These are phyloP conservation scores for Ibidorhyncha struthersii DNA, from an alignment of 2,113 vertebrate species.

Conservation along the genomic window DNA sequence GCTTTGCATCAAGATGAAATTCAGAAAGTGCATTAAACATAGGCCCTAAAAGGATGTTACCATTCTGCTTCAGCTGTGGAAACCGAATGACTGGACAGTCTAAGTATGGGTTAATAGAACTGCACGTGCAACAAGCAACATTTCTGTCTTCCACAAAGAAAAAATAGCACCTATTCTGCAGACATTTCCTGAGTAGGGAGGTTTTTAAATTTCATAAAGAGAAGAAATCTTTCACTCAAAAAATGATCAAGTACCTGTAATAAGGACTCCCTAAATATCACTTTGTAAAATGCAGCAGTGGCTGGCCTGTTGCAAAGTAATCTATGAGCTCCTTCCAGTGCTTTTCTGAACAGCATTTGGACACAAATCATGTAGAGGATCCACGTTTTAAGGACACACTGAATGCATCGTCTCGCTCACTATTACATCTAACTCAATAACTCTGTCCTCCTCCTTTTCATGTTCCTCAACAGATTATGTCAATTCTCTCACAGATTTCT, in stretches of 20 bases:
- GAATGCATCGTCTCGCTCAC: not conserved
- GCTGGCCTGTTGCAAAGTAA: not conserved
- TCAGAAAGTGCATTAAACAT: not conserved
- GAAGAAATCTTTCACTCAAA: slow-evolving; percentile 13
- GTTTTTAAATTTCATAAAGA: not conserved
- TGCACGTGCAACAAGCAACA: not conserved
- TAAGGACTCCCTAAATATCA: not conserved
- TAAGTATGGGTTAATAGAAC: not conserved
- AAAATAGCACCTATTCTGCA: not conserved
- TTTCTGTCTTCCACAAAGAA: not conserved
- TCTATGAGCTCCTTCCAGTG: not conserved
- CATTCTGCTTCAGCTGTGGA: not conserved
- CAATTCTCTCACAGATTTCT: not conserved
- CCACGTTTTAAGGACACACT: not conserved
- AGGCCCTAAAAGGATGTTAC: not conserved
- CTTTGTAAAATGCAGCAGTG: not conserved
- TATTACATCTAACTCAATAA: not conserved
- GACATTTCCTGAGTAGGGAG: not conserved
- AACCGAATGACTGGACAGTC: not conserved
- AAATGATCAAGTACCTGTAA: not conserved
- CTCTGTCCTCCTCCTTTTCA: not conserved
- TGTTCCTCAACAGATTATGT: not conserved
- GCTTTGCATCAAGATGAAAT: not conserved
- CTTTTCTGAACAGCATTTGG: not conserved
- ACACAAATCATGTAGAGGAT: not conserved